These are phyloP conservation scores for Alcedo quadribrachys DNA, from an alignment of 2,797 vertebrate genomes.

Conservation along the genomic window DNA sequence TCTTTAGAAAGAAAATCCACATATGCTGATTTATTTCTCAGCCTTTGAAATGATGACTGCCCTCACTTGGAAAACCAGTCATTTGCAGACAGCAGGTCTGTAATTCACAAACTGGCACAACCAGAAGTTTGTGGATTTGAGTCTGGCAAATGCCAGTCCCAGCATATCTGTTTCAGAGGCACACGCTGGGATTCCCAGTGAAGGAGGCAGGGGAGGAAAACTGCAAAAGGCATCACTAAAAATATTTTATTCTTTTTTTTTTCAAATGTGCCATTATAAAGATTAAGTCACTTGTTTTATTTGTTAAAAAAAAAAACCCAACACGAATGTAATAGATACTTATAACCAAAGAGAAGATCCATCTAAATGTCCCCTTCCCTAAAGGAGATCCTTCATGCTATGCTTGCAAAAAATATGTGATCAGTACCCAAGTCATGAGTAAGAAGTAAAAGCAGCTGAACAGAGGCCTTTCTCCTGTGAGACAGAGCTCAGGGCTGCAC, in stretches of 20 bases:
- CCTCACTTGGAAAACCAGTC: constrained; percentile 35
- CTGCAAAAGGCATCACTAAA: not conserved
- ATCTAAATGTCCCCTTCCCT: not conserved
- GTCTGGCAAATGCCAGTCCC: constrained; percentile 19
- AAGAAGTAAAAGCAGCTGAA: not conserved
- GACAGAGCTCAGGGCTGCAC: not conserved
- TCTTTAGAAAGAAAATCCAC: constrained; percentile 52
- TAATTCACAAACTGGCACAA: constrained; percentile 55
- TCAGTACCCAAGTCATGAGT: not conserved
- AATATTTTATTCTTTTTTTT: not conserved
- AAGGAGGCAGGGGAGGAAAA: not conserved
- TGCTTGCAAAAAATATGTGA: not conserved
- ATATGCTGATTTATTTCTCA: constrained; percentile 44
- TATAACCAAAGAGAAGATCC: not conserved
- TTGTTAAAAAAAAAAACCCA: not conserved
- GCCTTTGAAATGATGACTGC: constrained; percentile 25
- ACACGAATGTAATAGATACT: not conserved
- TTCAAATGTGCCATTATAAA: constrained; percentile 21
- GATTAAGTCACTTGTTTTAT: not conserved
- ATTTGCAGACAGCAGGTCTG: constrained; percentile 57
- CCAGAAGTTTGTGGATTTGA: constrained; percentile 40
- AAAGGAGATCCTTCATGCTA: not conserved
- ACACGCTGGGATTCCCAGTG: constrained; percentile 30
- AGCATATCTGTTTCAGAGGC: constrained; percentile 1
- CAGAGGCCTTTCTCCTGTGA: not conserved